These are phyloP conservation scores for Nemotelus nigrinus DNA, from an alignment of 2,888 invertebrate genomes.

Conservation along the genomic window DNA sequence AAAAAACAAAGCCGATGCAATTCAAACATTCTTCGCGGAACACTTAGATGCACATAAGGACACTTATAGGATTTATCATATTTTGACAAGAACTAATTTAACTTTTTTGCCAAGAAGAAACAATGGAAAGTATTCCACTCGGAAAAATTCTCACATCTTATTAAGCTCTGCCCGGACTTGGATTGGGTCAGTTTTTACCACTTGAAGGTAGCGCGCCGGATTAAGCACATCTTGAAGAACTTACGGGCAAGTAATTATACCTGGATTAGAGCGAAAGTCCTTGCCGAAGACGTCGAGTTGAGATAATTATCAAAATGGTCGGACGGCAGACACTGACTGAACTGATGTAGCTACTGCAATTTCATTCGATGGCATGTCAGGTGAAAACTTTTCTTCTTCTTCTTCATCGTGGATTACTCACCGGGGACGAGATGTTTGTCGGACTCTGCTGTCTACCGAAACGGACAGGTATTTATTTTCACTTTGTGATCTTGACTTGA, in stretches of 20 bases:
- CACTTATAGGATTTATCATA: constrained; percentile 10
- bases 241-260: constrained; percentile 28
- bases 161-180: not conserved
- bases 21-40: too few species aligned
- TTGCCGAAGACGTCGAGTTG: constrained; percentile 22
- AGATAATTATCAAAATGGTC: constrained; percentile 47
- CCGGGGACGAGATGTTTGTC: constrained; percentile 22
- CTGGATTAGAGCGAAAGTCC: constrained; percentile 23
- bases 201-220: not conserved
- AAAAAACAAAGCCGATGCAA: too few species aligned
- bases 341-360: constrained; percentile 38
- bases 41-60: not conserved
- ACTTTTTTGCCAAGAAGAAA: constrained; percentile 8
- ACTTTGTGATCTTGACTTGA: not conserved
- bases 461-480: constrained; percentile 1
- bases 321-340: constrained; percentile 43
- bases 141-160: constrained; percentile 13
- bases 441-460: not conserved
- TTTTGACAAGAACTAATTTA: constrained; percentile 34
- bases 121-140: not conserved
- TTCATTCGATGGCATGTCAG: constrained; percentile 36
- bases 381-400: constrained; percentile 23
- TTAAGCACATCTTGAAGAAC: constrained; percentile 9
- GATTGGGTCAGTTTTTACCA: not conserved
- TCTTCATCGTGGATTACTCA: constrained; percentile 2